Conservation (phyloP, 37 sponge, comb jelly and placozoan genomes). For the Halichondria panicea region DNA sequence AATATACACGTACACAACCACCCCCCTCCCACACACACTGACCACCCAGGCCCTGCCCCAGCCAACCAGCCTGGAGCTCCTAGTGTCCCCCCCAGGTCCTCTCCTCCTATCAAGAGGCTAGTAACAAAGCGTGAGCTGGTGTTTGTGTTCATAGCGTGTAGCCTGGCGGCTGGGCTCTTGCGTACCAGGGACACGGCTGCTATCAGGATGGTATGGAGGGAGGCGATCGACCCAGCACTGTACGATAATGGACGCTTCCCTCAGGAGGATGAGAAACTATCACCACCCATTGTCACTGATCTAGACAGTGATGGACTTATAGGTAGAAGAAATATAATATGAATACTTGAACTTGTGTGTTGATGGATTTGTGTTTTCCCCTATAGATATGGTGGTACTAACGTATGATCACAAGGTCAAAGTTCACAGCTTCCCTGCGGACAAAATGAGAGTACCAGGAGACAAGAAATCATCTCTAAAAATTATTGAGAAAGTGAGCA, state of each 20-base stretch:
- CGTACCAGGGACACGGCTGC: constrained; percentile 15
- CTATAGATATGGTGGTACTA: constrained; percentile 48
- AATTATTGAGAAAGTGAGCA: constrained; percentile 6
- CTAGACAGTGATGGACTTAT: constrained; percentile 65
- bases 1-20: too few species aligned
- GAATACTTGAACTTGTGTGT: too few species aligned
- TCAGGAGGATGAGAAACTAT: constrained; percentile 58
- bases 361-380: background rate
- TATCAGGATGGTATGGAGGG: constrained; percentile 33
- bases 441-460: too few species aligned
- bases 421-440: constrained; percentile 4
- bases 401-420: constrained; percentile 31
- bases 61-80: too few species aligned
- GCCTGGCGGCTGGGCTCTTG: constrained; percentile 54
- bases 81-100: too few species aligned
- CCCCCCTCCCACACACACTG: too few species aligned
- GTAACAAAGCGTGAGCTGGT: constrained; percentile 50
- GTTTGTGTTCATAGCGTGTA: constrained; percentile 55
- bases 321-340: too few species aligned
- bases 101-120: too few species aligned
- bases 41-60: too few species aligned
- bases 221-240: constrained; percentile 26
- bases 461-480: too few species aligned
- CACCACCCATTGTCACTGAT: constrained; percentile 67
- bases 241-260: constrained; percentile 69